Conservation (phyloP, 1,140 invertebrate genomes). For the Dolichoris vasculosae region DNA sequence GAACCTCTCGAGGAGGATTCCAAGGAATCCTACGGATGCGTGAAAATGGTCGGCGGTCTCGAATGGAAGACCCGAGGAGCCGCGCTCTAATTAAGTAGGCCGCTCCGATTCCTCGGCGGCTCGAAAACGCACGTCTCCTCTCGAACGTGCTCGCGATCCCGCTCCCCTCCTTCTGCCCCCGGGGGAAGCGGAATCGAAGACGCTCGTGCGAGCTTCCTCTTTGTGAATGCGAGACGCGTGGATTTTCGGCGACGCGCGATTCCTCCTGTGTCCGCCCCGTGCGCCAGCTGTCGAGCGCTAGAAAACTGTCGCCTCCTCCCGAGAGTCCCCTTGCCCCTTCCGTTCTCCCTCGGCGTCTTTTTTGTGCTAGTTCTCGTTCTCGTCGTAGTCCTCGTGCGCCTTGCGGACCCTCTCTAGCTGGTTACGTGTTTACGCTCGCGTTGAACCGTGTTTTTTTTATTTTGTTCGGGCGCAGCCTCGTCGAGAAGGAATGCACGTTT, state of each 20-base stretch:
- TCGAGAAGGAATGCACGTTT: slow-evolving; percentile 37
- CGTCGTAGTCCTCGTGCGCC: background rate
- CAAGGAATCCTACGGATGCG: too few relatives aligned
- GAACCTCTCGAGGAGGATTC: too few relatives aligned
- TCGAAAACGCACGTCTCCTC: too few relatives aligned
- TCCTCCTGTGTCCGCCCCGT: slow-evolving; percentile 13
- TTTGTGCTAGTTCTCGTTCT: background rate
- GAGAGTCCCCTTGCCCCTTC: background rate
- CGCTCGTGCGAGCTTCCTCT: background rate
- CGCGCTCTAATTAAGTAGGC: too few relatives aligned
- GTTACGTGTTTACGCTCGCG: slow-evolving; percentile 29
- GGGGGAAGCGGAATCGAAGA: background rate
- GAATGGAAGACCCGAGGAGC: too few relatives aligned
- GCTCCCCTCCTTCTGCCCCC: background rate
- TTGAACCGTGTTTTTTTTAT: slow-evolving; percentile 1
- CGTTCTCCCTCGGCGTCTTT: background rate
- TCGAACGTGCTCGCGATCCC: background rate
- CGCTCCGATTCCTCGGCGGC: too few relatives aligned
- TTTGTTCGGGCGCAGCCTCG: background rate
- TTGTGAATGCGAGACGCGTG: slow-evolving; percentile 28
- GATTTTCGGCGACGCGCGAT: slow-evolving; percentile 18
- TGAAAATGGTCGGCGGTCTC: too few relatives aligned
- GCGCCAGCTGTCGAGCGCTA: slow-evolving; percentile 41
- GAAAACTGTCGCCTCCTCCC: slow-evolving; percentile 30
- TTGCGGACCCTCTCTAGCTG: background rate